Evolutionary conservation across 2,797 vertebrate genomes (phyloP).

Genomic region (Orestias chungarensis): DNA sequence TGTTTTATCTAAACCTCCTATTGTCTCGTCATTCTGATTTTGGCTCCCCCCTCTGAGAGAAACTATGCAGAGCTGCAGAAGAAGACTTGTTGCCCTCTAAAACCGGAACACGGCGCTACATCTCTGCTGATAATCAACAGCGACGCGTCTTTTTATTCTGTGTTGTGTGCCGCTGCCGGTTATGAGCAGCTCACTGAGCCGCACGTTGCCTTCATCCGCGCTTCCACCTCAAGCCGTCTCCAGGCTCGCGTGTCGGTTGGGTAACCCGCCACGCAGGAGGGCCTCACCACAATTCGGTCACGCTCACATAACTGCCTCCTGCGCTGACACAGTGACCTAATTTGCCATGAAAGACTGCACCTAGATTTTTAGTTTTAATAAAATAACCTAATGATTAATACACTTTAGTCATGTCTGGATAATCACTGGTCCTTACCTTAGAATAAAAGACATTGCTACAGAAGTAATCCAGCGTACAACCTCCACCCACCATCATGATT

Average conservation of each 20-base stretch:
- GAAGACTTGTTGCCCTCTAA: neutral
- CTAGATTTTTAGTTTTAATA: conserved; percentile 11
- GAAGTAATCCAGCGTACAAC: neutral
- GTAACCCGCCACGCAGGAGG: conserved; percentile 10
- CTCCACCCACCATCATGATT: neutral
- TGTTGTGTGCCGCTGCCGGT: neutral
- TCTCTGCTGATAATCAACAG: neutral
- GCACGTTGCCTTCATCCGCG: neutral
- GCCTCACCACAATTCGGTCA: conserved; percentile 60
- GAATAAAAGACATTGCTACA: neutral
- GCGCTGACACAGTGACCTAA: conserved; percentile 66
- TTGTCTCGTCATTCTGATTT: too few relatives aligned
- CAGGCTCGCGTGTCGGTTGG: neutral
- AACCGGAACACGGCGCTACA: neutral
- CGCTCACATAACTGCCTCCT: conserved; percentile 59
- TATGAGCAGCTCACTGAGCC: neutral
- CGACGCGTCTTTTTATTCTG: neutral
- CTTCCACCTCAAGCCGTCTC: conserved; percentile 4
- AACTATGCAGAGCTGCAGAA: neutral
- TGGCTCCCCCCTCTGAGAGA: neutral
- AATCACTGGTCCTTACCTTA: neutral
- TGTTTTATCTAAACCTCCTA: conserved; percentile 1
- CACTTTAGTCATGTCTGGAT: neutral
- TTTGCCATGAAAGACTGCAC: conserved; percentile 29
- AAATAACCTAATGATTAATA: conserved; percentile 18